Percentiles rank a stretch among this genome's conserved stretches.
phyloP scores from a whole-genome alignment of 1,140 invertebrate genomes.

The Drosophila nasuta region DNA sequence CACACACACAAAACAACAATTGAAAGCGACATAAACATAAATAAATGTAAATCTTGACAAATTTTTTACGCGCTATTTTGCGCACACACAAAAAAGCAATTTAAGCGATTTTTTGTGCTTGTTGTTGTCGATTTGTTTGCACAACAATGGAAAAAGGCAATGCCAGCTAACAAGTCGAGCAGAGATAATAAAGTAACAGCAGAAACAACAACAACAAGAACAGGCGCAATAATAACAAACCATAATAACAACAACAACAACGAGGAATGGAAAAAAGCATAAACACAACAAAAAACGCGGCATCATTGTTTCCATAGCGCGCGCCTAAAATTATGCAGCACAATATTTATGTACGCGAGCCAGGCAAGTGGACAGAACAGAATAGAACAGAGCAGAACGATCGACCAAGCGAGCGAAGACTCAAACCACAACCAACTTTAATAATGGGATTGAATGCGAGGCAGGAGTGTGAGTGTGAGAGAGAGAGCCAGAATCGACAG shows the following conservation, averaged over 20 bases:
- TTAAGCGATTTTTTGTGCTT: constrained; percentile 14
- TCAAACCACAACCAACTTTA: constrained; percentile 29
- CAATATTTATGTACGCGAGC: constrained; percentile 45
- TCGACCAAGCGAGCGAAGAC: constrained; percentile 11
- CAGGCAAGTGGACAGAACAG: constrained; percentile 8
- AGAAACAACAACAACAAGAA: constrained; percentile 34
- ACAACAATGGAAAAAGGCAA: constrained; percentile 52
- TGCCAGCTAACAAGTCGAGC: constrained; percentile 64
- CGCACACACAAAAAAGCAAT: constrained; percentile 21
- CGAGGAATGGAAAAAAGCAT: constrained; percentile 26
- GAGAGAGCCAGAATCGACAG: not conserved
- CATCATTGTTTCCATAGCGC: constrained; percentile 42
- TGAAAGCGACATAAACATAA: constrained; percentile 31
- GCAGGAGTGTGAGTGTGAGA: not conserved
- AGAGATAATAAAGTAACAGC: constrained; percentile 64
- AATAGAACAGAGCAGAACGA: not conserved
- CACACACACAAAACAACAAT: constrained; percentile 3
- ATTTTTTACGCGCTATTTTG: constrained; percentile 34
- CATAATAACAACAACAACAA: constrained; percentile 22
- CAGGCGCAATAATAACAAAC: constrained; percentile 34
- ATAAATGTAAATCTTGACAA: constrained; percentile 48
- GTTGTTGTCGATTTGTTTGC: constrained; percentile 40
- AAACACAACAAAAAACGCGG: constrained; percentile 41
- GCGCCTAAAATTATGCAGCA: constrained; percentile 62
- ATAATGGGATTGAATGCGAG: not conserved